A percentile compares a stretch with the other conserved stretches of the same genome.
phyloP scores from a whole-genome alignment of 2,113 vertebrate genomes.

The Chamaea fasciata region DNA sequence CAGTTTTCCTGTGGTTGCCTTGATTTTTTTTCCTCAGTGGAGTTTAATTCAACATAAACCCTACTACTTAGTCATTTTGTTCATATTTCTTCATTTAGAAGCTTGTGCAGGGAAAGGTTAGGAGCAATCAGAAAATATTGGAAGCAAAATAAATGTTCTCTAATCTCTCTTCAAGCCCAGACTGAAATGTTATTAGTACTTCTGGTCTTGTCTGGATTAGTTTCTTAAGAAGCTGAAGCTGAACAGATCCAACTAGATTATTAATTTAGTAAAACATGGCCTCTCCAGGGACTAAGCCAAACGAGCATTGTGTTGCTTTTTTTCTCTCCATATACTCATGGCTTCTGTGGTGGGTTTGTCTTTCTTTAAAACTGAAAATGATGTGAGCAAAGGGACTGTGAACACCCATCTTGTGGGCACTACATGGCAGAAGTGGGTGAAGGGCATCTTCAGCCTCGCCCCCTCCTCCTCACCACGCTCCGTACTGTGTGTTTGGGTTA shows the following conservation, averaged over 20 bases:
- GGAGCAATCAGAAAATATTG: background rate
- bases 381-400: background rate
- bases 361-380: background rate
- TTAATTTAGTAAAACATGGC: conserved; percentile 51
- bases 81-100: background rate
- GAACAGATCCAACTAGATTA: conserved; percentile 49
- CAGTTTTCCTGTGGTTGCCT: background rate
- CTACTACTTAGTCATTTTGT: background rate
- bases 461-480: background rate
- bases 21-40: background rate
- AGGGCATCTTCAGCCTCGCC: background rate
- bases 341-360: background rate
- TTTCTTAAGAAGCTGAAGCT: conserved; percentile 49
- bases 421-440: rapidly evolving
- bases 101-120: background rate
- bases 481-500: background rate
- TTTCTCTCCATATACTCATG: background rate
- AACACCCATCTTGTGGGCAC: background rate
- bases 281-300: conserved; percentile 22
- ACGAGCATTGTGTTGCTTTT: background rate
- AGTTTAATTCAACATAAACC: background rate
- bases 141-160: conserved; percentile 21
- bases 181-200: conserved; percentile 22
- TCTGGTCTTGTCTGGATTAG: conserved; percentile 32
- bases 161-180: conserved; percentile 48